Conservation (phyloP, 1,140 invertebrate species). For the Caligus rogercresseyi region DNA sequence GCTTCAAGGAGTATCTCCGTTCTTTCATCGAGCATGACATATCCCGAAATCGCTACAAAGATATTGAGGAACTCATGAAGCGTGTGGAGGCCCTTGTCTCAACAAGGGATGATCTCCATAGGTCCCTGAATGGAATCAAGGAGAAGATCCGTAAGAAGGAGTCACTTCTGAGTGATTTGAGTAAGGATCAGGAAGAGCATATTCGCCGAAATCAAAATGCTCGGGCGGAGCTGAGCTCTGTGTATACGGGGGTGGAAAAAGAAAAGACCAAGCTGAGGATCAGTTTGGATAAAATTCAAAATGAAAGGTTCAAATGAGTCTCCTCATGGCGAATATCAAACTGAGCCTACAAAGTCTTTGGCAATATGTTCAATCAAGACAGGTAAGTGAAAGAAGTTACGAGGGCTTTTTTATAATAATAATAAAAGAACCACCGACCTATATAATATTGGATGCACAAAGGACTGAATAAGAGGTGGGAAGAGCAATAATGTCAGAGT, state of each 20-base stretch:
- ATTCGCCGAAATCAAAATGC: background rate
- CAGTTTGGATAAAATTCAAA: background rate
- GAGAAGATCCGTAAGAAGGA: background rate
- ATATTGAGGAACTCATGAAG: background rate
- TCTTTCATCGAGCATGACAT: background rate
- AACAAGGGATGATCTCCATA: background rate
- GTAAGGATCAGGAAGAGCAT: background rate
- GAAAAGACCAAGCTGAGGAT: background rate
- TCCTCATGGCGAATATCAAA: background rate
- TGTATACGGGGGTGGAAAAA: background rate
- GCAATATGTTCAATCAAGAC: background rate
- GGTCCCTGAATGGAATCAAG: background rate
- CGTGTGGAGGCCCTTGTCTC: background rate
- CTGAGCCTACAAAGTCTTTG: background rate
- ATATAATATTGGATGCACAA: too few relatives aligned
- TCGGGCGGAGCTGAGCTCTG: background rate
- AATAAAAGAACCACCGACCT: too few relatives aligned
- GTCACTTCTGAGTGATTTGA: background rate
- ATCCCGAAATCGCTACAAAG: background rate
- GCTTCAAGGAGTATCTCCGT: background rate
- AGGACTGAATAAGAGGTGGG: too few relatives aligned
- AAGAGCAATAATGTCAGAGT: too few relatives aligned
- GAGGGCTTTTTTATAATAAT: too few relatives aligned
- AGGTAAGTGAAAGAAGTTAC: background rate
- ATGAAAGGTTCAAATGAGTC: background rate